phyloP scores from a whole-genome alignment of 2,113 vertebrate species.

The Microcebus griseorufus region DNA sequence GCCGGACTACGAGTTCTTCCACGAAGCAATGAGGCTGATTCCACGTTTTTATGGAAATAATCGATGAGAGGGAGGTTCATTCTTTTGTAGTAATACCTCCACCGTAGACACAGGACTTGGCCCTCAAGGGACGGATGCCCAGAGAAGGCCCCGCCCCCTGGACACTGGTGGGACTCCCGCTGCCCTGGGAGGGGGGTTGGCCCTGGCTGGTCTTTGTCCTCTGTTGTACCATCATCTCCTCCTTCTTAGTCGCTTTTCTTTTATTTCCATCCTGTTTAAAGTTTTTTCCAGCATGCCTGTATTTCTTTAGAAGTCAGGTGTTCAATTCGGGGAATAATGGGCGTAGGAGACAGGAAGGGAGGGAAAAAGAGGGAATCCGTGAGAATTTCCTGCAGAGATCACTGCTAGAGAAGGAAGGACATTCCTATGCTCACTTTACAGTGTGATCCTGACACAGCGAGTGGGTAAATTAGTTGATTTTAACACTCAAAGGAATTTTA shows the following conservation, averaged over 20 bases:
- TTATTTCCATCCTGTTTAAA: not conserved
- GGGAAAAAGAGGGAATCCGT: not conserved
- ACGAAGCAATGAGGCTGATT: not conserved
- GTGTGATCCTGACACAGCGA: not conserved
- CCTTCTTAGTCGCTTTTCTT: not conserved
- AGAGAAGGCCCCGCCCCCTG: not conserved
- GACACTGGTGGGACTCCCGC: fast-evolving
- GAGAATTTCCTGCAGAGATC: not conserved
- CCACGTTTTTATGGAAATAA: not conserved
- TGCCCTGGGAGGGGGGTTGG: not conserved
- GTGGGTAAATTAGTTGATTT: not conserved
- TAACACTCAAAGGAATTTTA: not conserved
- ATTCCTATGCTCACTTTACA: fast-evolving
- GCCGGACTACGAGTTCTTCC: not conserved
- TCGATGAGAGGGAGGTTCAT: not conserved
- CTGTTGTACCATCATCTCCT: not conserved
- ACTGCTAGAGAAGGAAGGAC: not conserved
- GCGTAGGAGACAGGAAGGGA: not conserved
- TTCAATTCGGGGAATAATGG: not conserved
- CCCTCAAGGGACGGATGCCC: not conserved
- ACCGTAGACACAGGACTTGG: not conserved
- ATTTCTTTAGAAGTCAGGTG: not conserved
- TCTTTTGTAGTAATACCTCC: not conserved
- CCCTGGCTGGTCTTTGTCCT: not conserved
- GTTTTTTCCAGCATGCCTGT: not conserved